These are phyloP conservation scores for Colius striatus DNA, from an alignment of 2,113 vertebrate genomes.

Conservation along the genomic window DNA sequence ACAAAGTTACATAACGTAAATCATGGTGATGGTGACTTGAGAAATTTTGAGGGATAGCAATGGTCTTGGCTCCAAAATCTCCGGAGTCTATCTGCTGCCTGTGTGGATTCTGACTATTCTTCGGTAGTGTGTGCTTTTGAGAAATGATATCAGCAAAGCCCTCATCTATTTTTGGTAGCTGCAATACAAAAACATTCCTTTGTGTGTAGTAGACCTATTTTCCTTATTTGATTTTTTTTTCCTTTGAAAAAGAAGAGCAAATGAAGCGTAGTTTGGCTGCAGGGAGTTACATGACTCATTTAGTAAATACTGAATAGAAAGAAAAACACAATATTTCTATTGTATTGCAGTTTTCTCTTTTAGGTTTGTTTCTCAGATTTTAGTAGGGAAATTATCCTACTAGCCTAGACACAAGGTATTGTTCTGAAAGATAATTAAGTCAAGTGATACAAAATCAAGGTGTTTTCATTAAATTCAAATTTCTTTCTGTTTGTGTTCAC, in stretches of 20 bases:
- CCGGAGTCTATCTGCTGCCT: background rate
- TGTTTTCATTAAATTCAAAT: background rate
- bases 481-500: background rate
- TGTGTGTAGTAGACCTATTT: background rate
- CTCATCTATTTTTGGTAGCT: background rate
- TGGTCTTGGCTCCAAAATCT: background rate
- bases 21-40: background rate
- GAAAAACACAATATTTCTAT: background rate
- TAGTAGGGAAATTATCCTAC: background rate
- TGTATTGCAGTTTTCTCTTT: background rate
- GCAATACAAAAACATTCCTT: slow-evolving; percentile 1
- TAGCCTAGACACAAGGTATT: background rate
- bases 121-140: background rate
- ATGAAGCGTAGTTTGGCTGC: background rate
- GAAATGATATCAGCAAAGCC: background rate
- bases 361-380: background rate
- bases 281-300: slow-evolving; percentile 16
- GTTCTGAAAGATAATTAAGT: background rate
- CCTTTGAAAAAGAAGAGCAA: slow-evolving; percentile 1
- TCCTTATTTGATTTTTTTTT: background rate
- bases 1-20: background rate
- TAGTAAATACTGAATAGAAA: slow-evolving; percentile 5
- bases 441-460: background rate
- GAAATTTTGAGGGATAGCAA: background rate
- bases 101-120: background rate